These are phyloP conservation scores for Moxostoma hubbsi DNA, from an alignment of 2,797 vertebrate species.

Conservation along the genomic window DNA sequence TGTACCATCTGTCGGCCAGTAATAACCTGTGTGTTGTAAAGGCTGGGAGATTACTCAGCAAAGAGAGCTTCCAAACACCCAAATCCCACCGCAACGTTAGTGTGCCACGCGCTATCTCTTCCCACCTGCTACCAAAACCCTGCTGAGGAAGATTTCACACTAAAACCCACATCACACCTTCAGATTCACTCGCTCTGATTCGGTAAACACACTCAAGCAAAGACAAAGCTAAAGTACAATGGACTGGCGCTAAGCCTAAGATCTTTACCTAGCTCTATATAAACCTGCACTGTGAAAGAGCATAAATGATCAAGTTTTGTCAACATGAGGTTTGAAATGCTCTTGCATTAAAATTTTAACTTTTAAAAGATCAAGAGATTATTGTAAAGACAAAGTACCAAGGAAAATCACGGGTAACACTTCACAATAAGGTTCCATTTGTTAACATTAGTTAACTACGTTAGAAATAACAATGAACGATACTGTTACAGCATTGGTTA, in stretches of 20 bases:
- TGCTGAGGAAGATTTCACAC: conserved; percentile 44
- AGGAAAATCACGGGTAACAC: background rate
- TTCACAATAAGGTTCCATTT: too few relatives aligned
- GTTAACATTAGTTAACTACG: background rate
- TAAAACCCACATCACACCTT: conserved; percentile 44
- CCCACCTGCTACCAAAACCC: conserved; percentile 55
- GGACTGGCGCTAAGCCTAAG: background rate
- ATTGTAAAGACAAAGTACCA: background rate
- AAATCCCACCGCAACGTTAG: conserved; percentile 61
- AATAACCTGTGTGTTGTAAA: conserved; percentile 94
- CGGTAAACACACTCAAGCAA: conserved; percentile 23
- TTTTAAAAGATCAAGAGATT: conserved; percentile 8
- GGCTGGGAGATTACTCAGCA: conserved; percentile 90
- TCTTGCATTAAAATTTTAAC: background rate
- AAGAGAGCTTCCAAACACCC: conserved; percentile 79
- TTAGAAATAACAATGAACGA: too few relatives aligned
- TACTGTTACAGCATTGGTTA: too few relatives aligned
- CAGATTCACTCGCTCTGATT: conserved; percentile 29
- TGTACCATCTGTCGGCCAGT: conserved; percentile 94
- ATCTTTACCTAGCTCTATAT: conserved; percentile 33
- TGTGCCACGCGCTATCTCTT: conserved; percentile 53
- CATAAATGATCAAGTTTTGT: background rate
- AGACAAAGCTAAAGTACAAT: background rate
- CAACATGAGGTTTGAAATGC: conserved; percentile 1
- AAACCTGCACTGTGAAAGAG: conserved; percentile 8